Base-by-base conservation (phyloP, 2,113 vertebrate species). In the Leucoraja erinaceus region DNA sequence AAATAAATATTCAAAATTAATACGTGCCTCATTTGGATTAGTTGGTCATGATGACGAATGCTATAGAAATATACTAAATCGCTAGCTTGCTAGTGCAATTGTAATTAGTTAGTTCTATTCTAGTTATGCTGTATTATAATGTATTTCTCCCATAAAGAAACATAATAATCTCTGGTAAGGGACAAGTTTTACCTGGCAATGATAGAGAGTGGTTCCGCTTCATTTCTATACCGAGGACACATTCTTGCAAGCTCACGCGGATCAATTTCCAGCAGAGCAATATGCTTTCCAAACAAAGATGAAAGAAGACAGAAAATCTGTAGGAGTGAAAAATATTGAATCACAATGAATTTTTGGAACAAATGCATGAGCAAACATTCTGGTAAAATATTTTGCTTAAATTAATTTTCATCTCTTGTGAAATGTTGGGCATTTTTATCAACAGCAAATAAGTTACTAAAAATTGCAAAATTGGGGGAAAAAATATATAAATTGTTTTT, bases 251-350 rank as follows among this genome's bases (percentile, higher is more conserved):
- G 83, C 0, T 93, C 93, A 3, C 93, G 10, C 22, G 93, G 47
- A 33, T 68, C 93, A 81, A 98, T 76, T 93, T 98, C 97, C 95
- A 98, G 63, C 93, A 97, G 54, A 18, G 95, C 94, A 74, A 96
- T 94, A 86, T 74, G 72, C n/a, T 95, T 94, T 92, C 96, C 97
- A 93, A 98, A 98, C 95, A 97, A 93, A 4, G 97, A 97, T 11
- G 96, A 94, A 93, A 98, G 95, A 61, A 98, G 93, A 92, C 97
- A 97, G 28, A 96, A 93, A 94, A 96, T 95, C 98, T 98, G 93
- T 0, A 93, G 38, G 56, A 84, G 93, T 90, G 93, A 3, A 68
- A n/a, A 22, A 6, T 10, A 91, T 54, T 70, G 63, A 91, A 54
- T 91, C 33, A 1, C 38, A 91, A 91, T 91, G 72, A 91, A 72